These are phyloP conservation scores for Gryon sp. DNA, from an alignment of 1,140 invertebrate genomes.

Conservation along the genomic window DNA sequence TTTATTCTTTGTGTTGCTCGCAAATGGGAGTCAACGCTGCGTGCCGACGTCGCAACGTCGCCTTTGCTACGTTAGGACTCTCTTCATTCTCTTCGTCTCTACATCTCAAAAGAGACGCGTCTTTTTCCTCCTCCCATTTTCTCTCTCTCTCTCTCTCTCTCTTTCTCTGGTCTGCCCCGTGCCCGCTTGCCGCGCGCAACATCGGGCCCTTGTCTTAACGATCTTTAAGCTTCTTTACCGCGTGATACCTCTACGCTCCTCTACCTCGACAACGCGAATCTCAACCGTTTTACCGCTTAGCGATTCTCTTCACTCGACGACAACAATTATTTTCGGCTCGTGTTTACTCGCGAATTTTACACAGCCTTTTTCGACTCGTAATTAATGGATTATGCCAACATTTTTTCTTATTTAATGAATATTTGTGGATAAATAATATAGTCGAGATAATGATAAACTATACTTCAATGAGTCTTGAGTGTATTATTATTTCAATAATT, in stretches of 20 bases:
- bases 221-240: slow-evolving; percentile 7
- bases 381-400: too few species aligned
- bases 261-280: slow-evolving; percentile 1
- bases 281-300: slow-evolving; percentile 1
- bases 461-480: too few species aligned
- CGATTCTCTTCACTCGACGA: not conserved
- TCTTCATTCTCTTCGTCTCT: not conserved
- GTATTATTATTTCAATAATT: too few species aligned
- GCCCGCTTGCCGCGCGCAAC: not conserved
- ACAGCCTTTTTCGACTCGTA: not conserved
- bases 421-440: too few species aligned
- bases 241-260: slow-evolving; percentile 3
- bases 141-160: too few species aligned
- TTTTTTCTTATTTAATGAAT: too few species aligned
- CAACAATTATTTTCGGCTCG: slow-evolving; percentile 11
- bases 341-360: too few species aligned
- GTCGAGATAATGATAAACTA: too few species aligned
- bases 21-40: slow-evolving; percentile 36
- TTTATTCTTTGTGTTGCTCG: slow-evolving; percentile 29
- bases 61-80: slow-evolving; percentile 4
- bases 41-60: slow-evolving; percentile 29
- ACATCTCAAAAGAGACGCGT: slow-evolving; percentile 18
- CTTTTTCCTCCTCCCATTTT: slow-evolving; percentile 51
- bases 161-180: slow-evolving; percentile 14
- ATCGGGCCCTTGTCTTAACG: slow-evolving; percentile 28